Evolutionary conservation across 2,888 invertebrate genomes (phyloP).

Genomic region (Ormyrus nitidulus): DNA sequence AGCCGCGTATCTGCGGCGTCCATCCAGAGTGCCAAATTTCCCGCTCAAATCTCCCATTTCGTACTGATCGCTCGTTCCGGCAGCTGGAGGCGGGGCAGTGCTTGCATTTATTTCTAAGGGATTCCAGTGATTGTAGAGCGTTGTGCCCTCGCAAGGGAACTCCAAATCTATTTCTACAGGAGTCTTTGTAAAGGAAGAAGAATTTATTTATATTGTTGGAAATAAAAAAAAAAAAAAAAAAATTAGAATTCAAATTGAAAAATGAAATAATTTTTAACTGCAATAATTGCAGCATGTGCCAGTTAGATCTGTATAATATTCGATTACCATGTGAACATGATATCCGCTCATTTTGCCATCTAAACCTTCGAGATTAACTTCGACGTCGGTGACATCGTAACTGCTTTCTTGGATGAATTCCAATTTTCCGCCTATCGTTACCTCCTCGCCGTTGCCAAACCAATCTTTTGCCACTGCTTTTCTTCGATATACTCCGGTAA

Average conservation of each 20-base stretch:
- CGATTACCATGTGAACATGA: constrained; percentile 86
- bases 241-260: background rate
- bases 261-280: background rate
- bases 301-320: background rate
- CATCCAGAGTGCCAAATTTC: constrained; percentile 88
- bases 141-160: constrained; percentile 90
- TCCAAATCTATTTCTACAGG: constrained; percentile 89
- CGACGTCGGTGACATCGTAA: constrained; percentile 88
- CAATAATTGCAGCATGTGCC: background rate
- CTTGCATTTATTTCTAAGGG: constrained; percentile 84
- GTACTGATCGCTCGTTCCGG: constrained; percentile 90
- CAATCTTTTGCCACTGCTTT: constrained; percentile 92
- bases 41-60: constrained; percentile 90
- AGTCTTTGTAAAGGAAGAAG: constrained; percentile 77
- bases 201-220: background rate
- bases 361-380: constrained; percentile 86
- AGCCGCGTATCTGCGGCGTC: constrained; percentile 78
- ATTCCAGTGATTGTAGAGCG: constrained; percentile 91
- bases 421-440: constrained; percentile 83
- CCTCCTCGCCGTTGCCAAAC: constrained; percentile 87
- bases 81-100: constrained; percentile 79
- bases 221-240: too few relatives aligned
- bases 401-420: constrained; percentile 91
- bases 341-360: constrained; percentile 82
- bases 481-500: constrained; percentile 84